Evolutionary conservation across 2,797 vertebrate species (phyloP), one percentile per base, ranked within the genome.

Genomic region (Microctenopoma lineatum): DNA sequence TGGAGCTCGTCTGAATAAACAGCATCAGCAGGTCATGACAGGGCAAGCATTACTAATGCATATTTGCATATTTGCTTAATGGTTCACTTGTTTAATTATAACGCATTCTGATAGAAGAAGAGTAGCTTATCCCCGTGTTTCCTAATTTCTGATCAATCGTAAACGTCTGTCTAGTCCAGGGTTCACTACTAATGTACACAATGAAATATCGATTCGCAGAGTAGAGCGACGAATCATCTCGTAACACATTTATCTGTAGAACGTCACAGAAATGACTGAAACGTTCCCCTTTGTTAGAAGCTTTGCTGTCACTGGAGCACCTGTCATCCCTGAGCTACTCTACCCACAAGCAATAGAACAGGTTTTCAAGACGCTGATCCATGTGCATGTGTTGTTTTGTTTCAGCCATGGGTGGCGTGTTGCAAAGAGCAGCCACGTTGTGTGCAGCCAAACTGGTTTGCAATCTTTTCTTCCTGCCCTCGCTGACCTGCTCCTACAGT

Each of bases 361-460:
- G 65, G 63, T 67, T 74, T 48, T 54, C 7, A 1, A 52, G 36
- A 11, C 10, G 6, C 34, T 67, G n/a, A 68, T 27, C 16, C 1
- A 4, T 32, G 16, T 56, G 55, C 58, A 0, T 59, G 41, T 77
- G 56, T 69, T 73, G 32, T 63, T 53, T 54, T 73, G 39, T 64
- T 56, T 1, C 34, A 86, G 90, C 50, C 69, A 95, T 95, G 94
- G 93, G 93, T 21, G 90, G 87, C 1, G 82, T 93, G 75, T 71
- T 93, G 87, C 90, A 90, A 65, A 79, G 64, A 58, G 90, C 90
- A 0, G 65, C 84, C 5, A 51, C 70, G 53, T 53, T 94, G 76
- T 92, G 90, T 48, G 29, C 66, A 7, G 91, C 86, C 10, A 95
- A 94, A 81, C 70, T 92, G 73, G 71, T 67, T 70, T 87, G 84